phyloP scores from a whole-genome alignment of 35 echinoderm and acorn worm genomes.

The Heliocidaris tuberculata region DNA sequence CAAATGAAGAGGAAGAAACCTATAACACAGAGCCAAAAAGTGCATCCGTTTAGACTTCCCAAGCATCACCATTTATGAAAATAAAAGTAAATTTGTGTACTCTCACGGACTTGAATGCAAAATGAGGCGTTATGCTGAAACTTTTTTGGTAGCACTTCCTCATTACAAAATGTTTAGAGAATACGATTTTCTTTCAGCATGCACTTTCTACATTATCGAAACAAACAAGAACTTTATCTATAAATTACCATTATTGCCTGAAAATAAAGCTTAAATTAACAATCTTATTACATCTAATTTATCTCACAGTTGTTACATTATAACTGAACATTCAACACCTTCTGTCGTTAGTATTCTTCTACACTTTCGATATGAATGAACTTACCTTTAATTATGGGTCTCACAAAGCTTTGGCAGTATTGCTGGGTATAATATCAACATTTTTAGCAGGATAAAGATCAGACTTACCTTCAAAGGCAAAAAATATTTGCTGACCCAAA shows the following conservation, averaged over 20 bases:
- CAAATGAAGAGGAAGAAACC: not conserved
- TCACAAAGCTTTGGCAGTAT: not conserved
- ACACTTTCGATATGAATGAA: not conserved
- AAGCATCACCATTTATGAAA: not conserved
- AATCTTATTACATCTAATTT: too few species aligned
- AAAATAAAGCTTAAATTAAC: too few species aligned
- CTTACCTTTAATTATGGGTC: not conserved
- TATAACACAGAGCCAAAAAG: not conserved
- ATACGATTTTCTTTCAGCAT: too few species aligned
- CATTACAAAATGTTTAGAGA: not conserved
- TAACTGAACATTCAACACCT: too few species aligned
- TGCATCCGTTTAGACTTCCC: not conserved
- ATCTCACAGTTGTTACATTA: too few species aligned
- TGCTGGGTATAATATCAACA: not conserved
- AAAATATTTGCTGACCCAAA: slow-evolving; percentile 33
- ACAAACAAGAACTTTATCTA: too few species aligned
- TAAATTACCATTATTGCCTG: too few species aligned
- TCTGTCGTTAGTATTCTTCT: too few species aligned
- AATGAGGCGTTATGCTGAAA: not conserved
- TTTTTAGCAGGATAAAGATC: not conserved
- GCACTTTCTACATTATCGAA: too few species aligned
- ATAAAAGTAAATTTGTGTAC: not conserved
- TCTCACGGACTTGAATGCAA: not conserved
- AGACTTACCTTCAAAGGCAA: slow-evolving; percentile 28
- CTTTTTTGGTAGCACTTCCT: not conserved